Evolutionary conservation across 2,113 vertebrate genomes (phyloP).

Genomic region (Craseonycteris thonglongyai): DNA sequence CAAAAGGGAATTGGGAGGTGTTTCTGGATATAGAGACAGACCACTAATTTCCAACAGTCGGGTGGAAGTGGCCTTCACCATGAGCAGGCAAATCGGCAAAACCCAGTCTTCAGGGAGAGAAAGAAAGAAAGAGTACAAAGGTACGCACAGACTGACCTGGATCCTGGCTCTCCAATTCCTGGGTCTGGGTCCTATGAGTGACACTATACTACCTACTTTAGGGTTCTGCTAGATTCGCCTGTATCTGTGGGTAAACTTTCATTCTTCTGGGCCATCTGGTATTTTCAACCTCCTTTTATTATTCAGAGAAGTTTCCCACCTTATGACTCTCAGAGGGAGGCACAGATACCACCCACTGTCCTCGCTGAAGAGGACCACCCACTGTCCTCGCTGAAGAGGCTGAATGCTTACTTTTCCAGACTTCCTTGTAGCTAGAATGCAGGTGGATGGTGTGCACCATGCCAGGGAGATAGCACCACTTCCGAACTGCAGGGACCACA

Average conservation of each 20-base stretch:
- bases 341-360: neutral
- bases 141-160: rapidly evolving
- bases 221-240: neutral
- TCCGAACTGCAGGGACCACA: neutral
- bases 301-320: neutral
- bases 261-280: neutral
- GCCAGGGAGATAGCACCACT: neutral
- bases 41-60: neutral
- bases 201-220: neutral
- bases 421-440: neutral
- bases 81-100: neutral
- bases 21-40: neutral
- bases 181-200: neutral
- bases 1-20: neutral
- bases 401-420: neutral
- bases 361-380: neutral
- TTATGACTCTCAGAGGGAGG: neutral
- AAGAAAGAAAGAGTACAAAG: neutral
- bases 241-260: neutral
- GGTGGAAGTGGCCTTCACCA: neutral
- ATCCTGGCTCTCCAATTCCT: neutral
- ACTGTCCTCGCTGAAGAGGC: neutral
- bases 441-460: too few species aligned
- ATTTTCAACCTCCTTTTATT: neutral
- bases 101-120: neutral